Percentiles rank a stretch among this genome's conserved stretches.
Evolutionary conservation across 2,888 invertebrate genomes (phyloP).

Genomic region (Keiferia lycopersicella): DNA sequence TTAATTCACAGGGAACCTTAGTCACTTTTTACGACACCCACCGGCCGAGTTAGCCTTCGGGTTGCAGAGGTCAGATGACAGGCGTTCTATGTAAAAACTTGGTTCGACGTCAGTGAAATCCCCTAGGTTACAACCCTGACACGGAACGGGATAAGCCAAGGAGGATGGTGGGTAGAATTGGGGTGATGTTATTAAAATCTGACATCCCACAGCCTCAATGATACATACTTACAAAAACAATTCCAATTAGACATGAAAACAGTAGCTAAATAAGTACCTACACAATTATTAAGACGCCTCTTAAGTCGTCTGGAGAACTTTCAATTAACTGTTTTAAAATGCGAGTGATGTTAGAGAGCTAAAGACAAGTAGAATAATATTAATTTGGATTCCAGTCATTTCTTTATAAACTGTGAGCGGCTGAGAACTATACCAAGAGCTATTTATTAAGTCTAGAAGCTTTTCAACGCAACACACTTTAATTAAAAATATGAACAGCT

Average conservation of each 20-base stretch:
- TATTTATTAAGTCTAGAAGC: conserved; percentile 9
- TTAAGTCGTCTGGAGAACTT: background rate
- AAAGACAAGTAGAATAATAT: conserved; percentile 1
- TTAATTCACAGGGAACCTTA: too few relatives aligned
- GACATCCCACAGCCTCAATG: too few relatives aligned
- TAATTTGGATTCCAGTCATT: conserved; percentile 9
- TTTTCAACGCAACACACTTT: background rate
- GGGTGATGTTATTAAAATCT: too few relatives aligned
- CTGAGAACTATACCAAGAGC: background rate
- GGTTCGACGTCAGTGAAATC: too few relatives aligned
- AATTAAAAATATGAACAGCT: background rate
- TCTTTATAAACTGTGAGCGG: conserved; percentile 1
- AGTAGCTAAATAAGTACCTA: too few relatives aligned
- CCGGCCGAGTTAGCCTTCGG: too few relatives aligned
- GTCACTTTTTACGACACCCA: too few relatives aligned
- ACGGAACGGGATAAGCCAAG: too few relatives aligned
- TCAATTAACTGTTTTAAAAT: conserved; percentile 9
- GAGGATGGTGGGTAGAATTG: too few relatives aligned
- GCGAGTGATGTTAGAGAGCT: conserved; percentile 6
- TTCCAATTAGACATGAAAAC: background rate
- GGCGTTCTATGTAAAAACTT: too few relatives aligned
- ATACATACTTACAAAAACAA: background rate
- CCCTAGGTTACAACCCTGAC: too few relatives aligned
- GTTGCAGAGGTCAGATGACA: too few relatives aligned
- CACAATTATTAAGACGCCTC: background rate